A percentile compares a stretch with the other conserved stretches of the same genome.
Conservation (phyloP, 2,888 invertebrate species). For the Dendrolimus houi region DNA sequence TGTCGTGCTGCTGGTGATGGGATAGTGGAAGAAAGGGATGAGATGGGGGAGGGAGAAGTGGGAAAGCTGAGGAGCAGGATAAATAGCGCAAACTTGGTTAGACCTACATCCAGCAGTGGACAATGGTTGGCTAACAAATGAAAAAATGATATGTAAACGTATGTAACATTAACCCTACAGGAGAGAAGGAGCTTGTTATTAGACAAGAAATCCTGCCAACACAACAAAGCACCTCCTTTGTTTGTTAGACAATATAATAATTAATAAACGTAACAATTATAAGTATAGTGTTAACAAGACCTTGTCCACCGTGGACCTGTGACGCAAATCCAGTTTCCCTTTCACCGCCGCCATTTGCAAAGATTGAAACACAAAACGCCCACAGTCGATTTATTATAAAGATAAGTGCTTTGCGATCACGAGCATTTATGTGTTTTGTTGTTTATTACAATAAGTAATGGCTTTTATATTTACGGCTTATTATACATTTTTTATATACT, state of each 20-base stretch:
- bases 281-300: slow-evolving; percentile 34
- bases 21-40: too few species aligned
- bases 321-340: slow-evolving; percentile 58
- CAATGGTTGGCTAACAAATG: too few species aligned
- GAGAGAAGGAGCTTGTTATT: too few species aligned
- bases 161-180: too few species aligned
- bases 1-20: too few species aligned
- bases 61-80: too few species aligned
- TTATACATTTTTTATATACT: too few species aligned
- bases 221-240: not conserved
- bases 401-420: slow-evolving; percentile 3
- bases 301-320: slow-evolving; percentile 30
- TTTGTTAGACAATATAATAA: not conserved
- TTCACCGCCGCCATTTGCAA: slow-evolving; percentile 49
- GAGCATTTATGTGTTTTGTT: slow-evolving; percentile 3
- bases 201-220: too few species aligned
- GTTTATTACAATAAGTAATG: not conserved
- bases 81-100: too few species aligned
- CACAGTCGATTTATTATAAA: slow-evolving; percentile 29
- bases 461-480: not conserved
- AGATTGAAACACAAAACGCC: slow-evolving; percentile 26
- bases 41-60: too few species aligned
- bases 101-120: too few species aligned
- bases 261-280: slow-evolving; percentile 22
- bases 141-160: too few species aligned